These are phyloP conservation scores for Paratrypauchen microcephalus DNA, from an alignment of 2,797 vertebrate genomes.

Conservation along the genomic window DNA sequence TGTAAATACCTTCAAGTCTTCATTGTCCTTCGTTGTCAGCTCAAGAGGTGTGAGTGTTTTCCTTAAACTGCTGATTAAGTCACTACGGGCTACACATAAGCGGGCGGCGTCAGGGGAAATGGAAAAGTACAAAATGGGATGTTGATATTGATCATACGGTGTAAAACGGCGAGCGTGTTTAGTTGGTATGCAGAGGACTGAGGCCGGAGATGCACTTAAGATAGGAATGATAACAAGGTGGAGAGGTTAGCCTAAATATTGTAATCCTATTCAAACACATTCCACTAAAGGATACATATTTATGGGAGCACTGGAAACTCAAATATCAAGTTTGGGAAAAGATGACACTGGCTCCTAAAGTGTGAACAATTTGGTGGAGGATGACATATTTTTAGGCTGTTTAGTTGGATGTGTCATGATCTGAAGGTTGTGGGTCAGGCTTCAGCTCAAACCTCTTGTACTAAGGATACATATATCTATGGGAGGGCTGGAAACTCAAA, in stretches of 20 bases:
- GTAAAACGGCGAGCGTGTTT: conserved; percentile 59
- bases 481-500: background rate
- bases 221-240: background rate
- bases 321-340: background rate
- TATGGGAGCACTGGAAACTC: background rate
- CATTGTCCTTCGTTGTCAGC: conserved; percentile 68
- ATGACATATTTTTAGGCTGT: too few relatives aligned
- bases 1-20: conserved; percentile 67
- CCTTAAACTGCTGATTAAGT: conserved; percentile 72
- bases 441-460: too few relatives aligned
- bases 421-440: too few relatives aligned
- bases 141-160: conserved; percentile 65
- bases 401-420: too few relatives aligned
- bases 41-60: conserved; percentile 57
- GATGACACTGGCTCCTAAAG: too few relatives aligned
- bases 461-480: background rate
- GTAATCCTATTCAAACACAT: conserved; percentile 1
- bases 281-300: background rate
- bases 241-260: background rate
- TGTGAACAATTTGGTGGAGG: too few relatives aligned
- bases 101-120: conserved; percentile 54
- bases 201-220: conserved; percentile 4
- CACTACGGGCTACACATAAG: conserved; percentile 35
- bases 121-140: conserved; percentile 59
- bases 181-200: conserved; percentile 38